A percentile compares a stretch with the other conserved stretches of the same genome.
phyloP scores from a whole-genome alignment of 2,113 vertebrate species.

The Limanda limanda region DNA sequence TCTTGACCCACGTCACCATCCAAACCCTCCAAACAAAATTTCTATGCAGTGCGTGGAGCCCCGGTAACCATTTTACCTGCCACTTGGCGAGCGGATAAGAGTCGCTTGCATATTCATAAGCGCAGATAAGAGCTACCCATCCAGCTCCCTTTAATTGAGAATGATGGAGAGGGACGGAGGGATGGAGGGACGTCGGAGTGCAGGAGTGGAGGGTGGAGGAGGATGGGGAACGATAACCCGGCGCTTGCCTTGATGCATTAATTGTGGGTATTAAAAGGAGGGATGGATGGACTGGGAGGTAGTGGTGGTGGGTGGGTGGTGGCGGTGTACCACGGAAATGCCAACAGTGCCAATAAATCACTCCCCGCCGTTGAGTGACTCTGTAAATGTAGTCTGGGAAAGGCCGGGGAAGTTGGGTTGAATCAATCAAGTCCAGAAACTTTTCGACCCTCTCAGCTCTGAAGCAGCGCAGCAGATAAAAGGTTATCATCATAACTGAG shows the following conservation, averaged over 20 bases:
- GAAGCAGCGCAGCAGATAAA: constrained; percentile 42
- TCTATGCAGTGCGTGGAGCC: constrained; percentile 44
- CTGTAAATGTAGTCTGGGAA: constrained; percentile 66
- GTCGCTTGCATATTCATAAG: constrained; percentile 80
- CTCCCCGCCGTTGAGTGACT: constrained; percentile 68
- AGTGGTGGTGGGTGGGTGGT: constrained; percentile 41
- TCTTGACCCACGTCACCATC: constrained; percentile 6
- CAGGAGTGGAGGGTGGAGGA: constrained; percentile 50
- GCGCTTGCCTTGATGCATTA: constrained; percentile 79
- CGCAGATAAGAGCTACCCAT: constrained; percentile 78
- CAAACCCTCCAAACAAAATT: constrained; percentile 38
- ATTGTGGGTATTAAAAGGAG: constrained; percentile 78
- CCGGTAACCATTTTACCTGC: constrained; percentile 63
- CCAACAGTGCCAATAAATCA: constrained; percentile 76
- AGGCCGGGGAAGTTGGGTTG: constrained; percentile 58
- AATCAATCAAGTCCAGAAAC: constrained; percentile 69
- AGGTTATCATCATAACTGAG: constrained; percentile 54
- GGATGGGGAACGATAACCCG: constrained; percentile 71
- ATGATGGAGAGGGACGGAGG: constrained; percentile 79
- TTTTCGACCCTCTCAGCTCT: constrained; percentile 46
- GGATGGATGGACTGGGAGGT: constrained; percentile 62
- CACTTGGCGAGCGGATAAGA: constrained; percentile 66
- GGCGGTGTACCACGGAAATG: constrained; percentile 70
- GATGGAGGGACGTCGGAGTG: constrained; percentile 64
- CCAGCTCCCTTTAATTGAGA: constrained; percentile 80